These are phyloP conservation scores for Galbula dea DNA, from an alignment of 2,113 vertebrate genomes.

Conservation along the genomic window DNA sequence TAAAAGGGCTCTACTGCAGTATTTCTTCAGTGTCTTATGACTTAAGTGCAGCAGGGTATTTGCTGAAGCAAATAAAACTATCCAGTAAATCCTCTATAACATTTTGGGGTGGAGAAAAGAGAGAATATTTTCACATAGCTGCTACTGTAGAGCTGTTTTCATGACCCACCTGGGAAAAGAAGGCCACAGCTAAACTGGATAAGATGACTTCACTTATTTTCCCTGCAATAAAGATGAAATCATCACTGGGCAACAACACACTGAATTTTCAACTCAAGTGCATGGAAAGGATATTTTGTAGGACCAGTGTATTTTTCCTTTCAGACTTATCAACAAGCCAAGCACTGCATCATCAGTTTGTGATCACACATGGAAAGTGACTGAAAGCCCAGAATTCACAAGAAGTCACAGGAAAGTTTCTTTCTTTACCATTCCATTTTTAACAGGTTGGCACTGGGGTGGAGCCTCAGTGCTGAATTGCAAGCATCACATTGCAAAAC, in stretches of 20 bases:
- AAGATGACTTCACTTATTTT: background rate
- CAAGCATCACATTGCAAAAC: background rate
- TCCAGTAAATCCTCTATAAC: slow-evolving; percentile 39
- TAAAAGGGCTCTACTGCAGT: slow-evolving; percentile 20
- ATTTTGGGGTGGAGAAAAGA: slow-evolving; percentile 6
- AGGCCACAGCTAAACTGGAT: background rate
- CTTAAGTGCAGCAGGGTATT: slow-evolving; percentile 33
- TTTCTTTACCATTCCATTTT: background rate
- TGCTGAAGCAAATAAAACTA: slow-evolving; percentile 52
- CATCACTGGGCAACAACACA: background rate
- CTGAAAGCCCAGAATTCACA: background rate
- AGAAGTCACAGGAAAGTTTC: background rate
- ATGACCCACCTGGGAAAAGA: slow-evolving; percentile 12
- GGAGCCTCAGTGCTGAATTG: background rate
- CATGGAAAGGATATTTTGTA: background rate
- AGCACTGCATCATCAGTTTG: background rate
- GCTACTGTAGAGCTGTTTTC: background rate
- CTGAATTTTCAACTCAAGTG: background rate
- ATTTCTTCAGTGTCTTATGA: slow-evolving; percentile 28
- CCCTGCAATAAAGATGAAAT: slow-evolving; percentile 28
- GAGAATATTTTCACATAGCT: slow-evolving; percentile 29
- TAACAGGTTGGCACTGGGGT: background rate
- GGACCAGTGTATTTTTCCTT: background rate
- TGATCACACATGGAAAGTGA: background rate
- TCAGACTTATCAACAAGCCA: background rate